Percentiles rank a stretch among this genome's conserved stretches.
These are phyloP conservation scores for Anastatus disparis DNA, from an alignment of 1,140 invertebrate genomes.

Conservation along the genomic window DNA sequence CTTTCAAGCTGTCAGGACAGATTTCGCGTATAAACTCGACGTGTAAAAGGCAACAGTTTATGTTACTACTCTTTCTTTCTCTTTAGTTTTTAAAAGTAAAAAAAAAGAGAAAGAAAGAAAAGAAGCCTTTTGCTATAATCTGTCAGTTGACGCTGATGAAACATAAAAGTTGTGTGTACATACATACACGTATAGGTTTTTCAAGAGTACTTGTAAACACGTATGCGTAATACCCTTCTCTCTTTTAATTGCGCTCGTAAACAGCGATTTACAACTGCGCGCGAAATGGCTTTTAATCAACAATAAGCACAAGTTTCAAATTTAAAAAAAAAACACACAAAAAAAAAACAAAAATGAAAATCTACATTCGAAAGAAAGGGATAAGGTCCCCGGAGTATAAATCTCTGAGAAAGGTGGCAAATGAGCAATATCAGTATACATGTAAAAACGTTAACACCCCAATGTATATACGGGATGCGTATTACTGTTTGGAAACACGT, in stretches of 20 bases:
- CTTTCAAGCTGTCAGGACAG: slow-evolving; percentile 50
- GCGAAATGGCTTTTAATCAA: slow-evolving; percentile 37
- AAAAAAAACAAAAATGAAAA: neutral
- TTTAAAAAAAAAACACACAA: neutral
- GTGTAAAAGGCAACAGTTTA: slow-evolving; percentile 35
- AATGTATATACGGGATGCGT: too few species aligned
- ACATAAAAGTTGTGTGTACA: slow-evolving; percentile 31
- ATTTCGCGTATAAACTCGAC: slow-evolving; percentile 32
- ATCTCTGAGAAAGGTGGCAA: slow-evolving; percentile 4
- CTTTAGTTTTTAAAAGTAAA: too few species aligned
- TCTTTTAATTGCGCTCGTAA: slow-evolving; percentile 36
- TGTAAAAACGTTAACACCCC: neutral
- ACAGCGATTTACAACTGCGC: slow-evolving; percentile 28
- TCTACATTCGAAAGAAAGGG: neutral
- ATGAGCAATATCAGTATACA: too few species aligned
- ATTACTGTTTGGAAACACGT: neutral
- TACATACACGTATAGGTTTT: too few species aligned
- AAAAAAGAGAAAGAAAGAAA: too few species aligned
- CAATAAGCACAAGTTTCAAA: slow-evolving; percentile 23
- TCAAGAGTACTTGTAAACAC: too few species aligned
- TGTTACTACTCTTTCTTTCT: neutral
- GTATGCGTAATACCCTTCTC: neutral
- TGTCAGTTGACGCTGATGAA: slow-evolving; percentile 21
- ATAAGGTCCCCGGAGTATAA: neutral
- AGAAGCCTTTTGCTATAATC: slow-evolving; percentile 28